A percentile compares a stretch with the other conserved stretches of the same genome.
These are phyloP conservation scores for Ophion ellenae DNA, from an alignment of 2,888 invertebrate genomes.

Conservation along the genomic window DNA sequence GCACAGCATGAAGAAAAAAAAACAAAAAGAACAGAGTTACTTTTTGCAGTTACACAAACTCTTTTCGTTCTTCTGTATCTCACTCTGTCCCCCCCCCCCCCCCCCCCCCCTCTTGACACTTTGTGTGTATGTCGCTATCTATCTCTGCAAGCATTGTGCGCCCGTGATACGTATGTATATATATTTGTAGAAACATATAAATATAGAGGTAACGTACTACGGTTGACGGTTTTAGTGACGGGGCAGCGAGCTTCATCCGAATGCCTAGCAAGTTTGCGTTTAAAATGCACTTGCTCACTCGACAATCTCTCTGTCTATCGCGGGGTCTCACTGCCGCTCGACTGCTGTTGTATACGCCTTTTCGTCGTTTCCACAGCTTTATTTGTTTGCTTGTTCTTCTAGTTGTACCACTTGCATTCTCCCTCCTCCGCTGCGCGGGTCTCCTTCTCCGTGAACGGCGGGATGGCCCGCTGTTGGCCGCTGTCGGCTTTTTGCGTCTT, in stretches of 20 bases:
- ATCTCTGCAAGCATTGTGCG: conserved; percentile 5
- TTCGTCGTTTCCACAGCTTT: conserved; percentile 65
- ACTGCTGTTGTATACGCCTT: conserved; percentile 14
- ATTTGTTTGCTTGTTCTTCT: conserved; percentile 56
- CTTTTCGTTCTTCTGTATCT: conserved; percentile 15
- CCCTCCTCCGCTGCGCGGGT: conserved; percentile 38
- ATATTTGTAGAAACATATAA: not conserved
- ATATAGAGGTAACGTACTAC: not conserved
- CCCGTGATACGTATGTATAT: conserved; percentile 1
- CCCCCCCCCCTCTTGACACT: conserved; percentile 54
- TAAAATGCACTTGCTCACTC: conserved; percentile 52
- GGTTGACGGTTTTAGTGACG: conserved; percentile 45
- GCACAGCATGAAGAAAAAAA: conserved; percentile 31
- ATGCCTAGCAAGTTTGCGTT: conserved; percentile 49
- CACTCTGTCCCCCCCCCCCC: not conserved
- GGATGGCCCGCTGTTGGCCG: too few relatives aligned
- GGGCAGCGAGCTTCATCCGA: conserved; percentile 42
- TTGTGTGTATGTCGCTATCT: not conserved
- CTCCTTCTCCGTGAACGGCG: conserved; percentile 29
- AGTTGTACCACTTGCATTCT: conserved; percentile 11
- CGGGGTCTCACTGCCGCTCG: not conserved
- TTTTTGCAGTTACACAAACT: conserved; percentile 55
- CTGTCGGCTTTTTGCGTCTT: too few relatives aligned
- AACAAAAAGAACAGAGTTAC: conserved; percentile 36
- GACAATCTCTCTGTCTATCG: conserved; percentile 40